Percentiles rank a stretch among this genome's conserved stretches.
phyloP scores from a whole-genome alignment of 1,140 invertebrate genomes.

The Lepidurus couesii region DNA sequence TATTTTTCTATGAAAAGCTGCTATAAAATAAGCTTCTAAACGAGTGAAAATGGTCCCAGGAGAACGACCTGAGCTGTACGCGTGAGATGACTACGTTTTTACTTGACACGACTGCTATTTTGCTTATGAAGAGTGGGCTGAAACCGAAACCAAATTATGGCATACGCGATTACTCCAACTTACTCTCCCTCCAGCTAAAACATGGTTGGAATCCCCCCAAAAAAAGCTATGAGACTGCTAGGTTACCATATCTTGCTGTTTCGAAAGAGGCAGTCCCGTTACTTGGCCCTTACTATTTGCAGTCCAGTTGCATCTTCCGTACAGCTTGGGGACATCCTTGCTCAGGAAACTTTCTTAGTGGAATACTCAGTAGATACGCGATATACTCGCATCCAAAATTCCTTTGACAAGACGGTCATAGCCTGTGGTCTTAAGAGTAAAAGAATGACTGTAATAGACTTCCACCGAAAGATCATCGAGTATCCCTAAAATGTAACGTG shows the following conservation, averaged over 20 bases:
- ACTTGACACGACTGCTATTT: no score
- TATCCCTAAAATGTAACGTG: no score
- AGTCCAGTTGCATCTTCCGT: neutral
- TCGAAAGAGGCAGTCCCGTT: neutral
- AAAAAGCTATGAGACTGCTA: neutral
- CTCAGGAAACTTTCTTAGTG: neutral
- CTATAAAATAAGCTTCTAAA: no score
- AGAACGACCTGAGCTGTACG: no score
- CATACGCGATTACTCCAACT: no score
- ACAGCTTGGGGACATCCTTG: constrained; percentile 2
- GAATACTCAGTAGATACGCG: neutral
- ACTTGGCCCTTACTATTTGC: constrained; percentile 3
- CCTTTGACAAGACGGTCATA: neutral
- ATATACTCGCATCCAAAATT: neutral
- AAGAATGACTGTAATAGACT: neutral
- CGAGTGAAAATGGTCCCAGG: no score
- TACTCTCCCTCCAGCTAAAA: no score
- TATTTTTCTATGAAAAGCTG: no score
- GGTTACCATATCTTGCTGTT: neutral
- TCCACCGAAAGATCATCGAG: no score
- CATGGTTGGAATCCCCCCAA: neutral
- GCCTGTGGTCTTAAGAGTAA: neutral
- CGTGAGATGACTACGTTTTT: no score
- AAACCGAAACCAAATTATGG: no score
- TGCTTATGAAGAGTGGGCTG: no score